Percentiles rank a stretch among this genome's conserved stretches.
These are phyloP conservation scores for Calliopum simillimum DNA, from an alignment of 2,888 invertebrate genomes.

Conservation along the genomic window DNA sequence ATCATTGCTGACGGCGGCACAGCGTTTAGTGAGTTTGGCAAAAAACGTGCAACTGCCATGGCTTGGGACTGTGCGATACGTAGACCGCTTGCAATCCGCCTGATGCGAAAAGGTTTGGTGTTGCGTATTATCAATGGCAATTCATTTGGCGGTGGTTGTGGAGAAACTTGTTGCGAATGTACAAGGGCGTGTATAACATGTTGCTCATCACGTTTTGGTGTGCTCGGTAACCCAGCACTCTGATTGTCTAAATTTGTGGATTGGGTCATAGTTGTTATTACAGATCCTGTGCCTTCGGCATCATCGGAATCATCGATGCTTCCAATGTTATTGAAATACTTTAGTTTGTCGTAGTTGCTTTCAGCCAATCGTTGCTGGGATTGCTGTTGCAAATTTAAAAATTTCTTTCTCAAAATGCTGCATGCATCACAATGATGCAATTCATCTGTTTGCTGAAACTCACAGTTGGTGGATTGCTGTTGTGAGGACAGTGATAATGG, in stretches of 20 bases:
- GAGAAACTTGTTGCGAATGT: neutral
- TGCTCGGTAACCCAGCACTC: constrained; percentile 37
- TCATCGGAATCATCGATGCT: constrained; percentile 43
- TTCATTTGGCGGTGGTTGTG: neutral
- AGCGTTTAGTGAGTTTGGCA: constrained; percentile 62
- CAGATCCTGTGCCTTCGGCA: constrained; percentile 55
- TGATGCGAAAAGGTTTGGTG: neutral
- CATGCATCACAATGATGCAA: neutral
- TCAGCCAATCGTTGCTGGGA: neutral
- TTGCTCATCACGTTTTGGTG: constrained; percentile 16
- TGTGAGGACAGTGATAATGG: constrained; percentile 43
- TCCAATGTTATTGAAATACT: neutral
- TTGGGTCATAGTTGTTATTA: constrained; percentile 56
- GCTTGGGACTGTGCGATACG: constrained; percentile 79
- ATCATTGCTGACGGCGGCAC: neutral
- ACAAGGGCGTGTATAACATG: neutral
- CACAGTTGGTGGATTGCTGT: neutral
- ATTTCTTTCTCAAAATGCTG: too few species aligned
- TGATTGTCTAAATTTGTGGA: constrained; percentile 49
- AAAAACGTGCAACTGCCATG: constrained; percentile 78
- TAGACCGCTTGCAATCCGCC: constrained; percentile 76
- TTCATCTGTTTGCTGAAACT: neutral
- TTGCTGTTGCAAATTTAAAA: neutral
- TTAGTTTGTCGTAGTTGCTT: constrained; percentile 1
- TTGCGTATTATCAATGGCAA: too few species aligned